Evolutionary conservation across 1,140 invertebrate species (phyloP).

Genomic region (Matsumurasca onukii): DNA sequence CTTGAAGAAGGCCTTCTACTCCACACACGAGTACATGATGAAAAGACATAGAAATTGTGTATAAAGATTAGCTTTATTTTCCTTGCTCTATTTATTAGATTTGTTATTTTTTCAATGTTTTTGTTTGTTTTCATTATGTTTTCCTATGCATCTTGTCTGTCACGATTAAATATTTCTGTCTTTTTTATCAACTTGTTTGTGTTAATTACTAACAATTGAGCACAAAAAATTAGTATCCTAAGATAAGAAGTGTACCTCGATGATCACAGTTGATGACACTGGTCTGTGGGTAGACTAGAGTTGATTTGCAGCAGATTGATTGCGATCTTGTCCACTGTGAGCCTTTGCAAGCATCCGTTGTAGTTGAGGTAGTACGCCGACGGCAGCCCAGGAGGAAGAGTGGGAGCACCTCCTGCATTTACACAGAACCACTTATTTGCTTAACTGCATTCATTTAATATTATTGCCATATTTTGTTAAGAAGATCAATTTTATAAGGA

Average conservation of each 20-base stretch:
- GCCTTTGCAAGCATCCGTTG: conserved; percentile 33
- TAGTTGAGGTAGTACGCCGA: conserved; percentile 33
- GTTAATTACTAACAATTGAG: no score
- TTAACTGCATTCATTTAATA: no score
- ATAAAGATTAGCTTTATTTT: no score
- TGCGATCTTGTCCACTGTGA: conserved; percentile 31
- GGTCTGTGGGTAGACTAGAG: conserved; percentile 26
- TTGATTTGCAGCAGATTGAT: conserved; percentile 30
- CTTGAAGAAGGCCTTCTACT: no score
- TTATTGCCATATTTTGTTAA: neutral
- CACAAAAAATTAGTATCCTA: no score
- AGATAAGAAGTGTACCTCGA: neutral
- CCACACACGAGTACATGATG: no score
- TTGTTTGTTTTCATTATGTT: neutral
- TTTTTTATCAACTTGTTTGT: neutral
- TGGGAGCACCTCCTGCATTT: conserved; percentile 33
- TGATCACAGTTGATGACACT: neutral
- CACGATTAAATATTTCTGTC: neutral
- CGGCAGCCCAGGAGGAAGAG: conserved; percentile 32
- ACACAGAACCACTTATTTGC: no score
- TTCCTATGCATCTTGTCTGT: neutral
- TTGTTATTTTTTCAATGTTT: neutral
- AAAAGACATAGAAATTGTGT: no score
- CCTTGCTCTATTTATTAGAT: no score
- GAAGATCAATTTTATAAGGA: neutral